phyloP scores from a whole-genome alignment of 1,140 invertebrate species.

The Drosophila pectinifera region DNA sequence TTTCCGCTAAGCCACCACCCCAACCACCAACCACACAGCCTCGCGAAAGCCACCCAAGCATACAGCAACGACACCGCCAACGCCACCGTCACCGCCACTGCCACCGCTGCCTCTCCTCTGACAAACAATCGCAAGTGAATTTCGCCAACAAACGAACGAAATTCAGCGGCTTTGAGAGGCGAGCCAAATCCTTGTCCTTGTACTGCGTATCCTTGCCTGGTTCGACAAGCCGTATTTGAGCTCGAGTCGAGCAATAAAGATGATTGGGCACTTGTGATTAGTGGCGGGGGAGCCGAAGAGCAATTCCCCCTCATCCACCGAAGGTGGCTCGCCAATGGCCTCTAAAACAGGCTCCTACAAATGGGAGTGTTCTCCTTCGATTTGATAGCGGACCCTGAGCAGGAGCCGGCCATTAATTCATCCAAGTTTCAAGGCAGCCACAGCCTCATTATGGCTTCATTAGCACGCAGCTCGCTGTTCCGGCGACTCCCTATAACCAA shows the following conservation, averaged over 20 bases:
- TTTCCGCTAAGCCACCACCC: constrained; percentile 16
- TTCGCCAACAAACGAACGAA: constrained; percentile 37
- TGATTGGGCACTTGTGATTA: constrained; percentile 71
- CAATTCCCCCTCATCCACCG: constrained; percentile 42
- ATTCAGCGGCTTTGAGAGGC: constrained; percentile 35
- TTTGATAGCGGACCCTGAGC: not conserved
- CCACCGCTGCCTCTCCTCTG: constrained; percentile 35
- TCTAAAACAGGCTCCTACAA: constrained; percentile 10
- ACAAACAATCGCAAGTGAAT: constrained; percentile 72
- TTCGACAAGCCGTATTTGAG: constrained; percentile 38
- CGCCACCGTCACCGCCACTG: not conserved
- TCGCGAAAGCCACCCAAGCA: constrained; percentile 8
- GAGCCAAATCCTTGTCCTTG: constrained; percentile 26
- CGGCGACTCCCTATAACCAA: constrained; percentile 20
- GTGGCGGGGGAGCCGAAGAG: constrained; percentile 50
- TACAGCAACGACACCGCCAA: not conserved
- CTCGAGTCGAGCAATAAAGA: constrained; percentile 61
- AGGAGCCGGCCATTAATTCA: constrained; percentile 28
- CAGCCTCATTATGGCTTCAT: constrained; percentile 63
- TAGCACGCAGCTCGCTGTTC: constrained; percentile 35
- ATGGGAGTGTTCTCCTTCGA: constrained; percentile 3
- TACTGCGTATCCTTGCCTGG: constrained; percentile 26
- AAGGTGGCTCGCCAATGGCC: constrained; percentile 13
- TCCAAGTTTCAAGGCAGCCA: constrained; percentile 21
- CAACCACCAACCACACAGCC: constrained; percentile 2